A percentile compares a stretch with the other conserved stretches of the same genome.
phyloP scores from a whole-genome alignment of 1,140 invertebrate species.

The Pristionchus pacificus region DNA sequence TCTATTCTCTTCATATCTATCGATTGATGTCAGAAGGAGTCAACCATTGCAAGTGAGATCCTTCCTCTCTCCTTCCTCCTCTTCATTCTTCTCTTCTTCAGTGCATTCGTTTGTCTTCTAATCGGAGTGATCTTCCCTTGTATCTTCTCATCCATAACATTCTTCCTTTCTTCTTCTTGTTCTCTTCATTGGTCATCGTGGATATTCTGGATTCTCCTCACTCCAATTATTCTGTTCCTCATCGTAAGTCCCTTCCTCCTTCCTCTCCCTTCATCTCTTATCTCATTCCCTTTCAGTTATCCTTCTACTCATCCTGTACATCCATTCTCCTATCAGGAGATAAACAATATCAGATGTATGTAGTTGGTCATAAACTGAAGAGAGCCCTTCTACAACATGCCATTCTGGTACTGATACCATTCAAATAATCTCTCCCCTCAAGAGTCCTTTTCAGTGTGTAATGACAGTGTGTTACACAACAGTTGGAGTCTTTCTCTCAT shows the following conservation, averaged over 20 bases:
- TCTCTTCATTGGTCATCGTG: conserved; percentile 10
- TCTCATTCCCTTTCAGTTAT: conserved; percentile 24
- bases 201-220: conserved; percentile 31
- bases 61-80: conserved; percentile 14
- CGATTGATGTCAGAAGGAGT: conserved; percentile 27
- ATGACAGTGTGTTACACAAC: conserved; percentile 14
- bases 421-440: background rate
- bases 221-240: conserved; percentile 28
- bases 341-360: conserved; percentile 28
- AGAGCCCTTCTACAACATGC: conserved; percentile 29
- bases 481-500: conserved; percentile 1
- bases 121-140: conserved; percentile 30
- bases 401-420: conserved; percentile 12
- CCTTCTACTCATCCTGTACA: conserved; percentile 36
- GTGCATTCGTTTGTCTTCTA: conserved; percentile 22
- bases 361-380: conserved; percentile 20
- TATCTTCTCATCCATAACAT: conserved; percentile 19
- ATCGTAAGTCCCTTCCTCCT: conserved; percentile 12
- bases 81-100: background rate
- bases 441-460: conserved; percentile 10
- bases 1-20: conserved; percentile 35
- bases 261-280: conserved; percentile 18
- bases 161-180: conserved; percentile 25
- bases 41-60: conserved; percentile 26
- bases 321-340: conserved; percentile 33